Evolutionary conservation across 2,888 invertebrate species (phyloP), one percentile per base, ranked within the genome.

Genomic region (Cheilosia vulpina): DNA sequence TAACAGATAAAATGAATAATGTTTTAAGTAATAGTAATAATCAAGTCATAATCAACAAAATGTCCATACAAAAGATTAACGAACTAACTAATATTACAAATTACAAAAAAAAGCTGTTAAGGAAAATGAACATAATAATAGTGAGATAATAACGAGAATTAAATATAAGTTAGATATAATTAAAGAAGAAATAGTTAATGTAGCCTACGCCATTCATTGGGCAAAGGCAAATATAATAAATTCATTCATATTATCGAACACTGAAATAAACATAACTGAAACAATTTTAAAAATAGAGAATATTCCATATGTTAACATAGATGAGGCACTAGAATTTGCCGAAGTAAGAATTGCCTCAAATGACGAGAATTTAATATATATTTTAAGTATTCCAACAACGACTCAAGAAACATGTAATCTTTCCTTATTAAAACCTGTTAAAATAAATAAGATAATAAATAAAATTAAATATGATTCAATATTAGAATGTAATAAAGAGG

Each of bases 241-340:
- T 60, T 83, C 78, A n/a, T 79, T 77, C 24, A 79, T 87, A 34
- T 75, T 88, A 21, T 76, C 81, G 7, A 81, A 77, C 41, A 71
- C 63, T 2, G 87, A 88, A 79, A 75, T 87, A 65, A 57, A 77
- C 17, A 63, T 87, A 15, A 62, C 57, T 0, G 75, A 78, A 58
- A 41, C 76, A 24, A 73, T 83, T 34, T 38, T 88, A 17, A 76
- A 87, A n/a, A 55, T 71, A 27, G 80, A 79, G 53, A 78, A 82
- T 65, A 75, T 87, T 21, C 76, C 76, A 2, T 87, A 62, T 69
- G 52, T 80, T 9, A 87, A 87, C 47, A 41, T 80, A 58, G 87
- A 87, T 52, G 87, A 88, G 58, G 83, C 87, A 17, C 58, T 88
- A 38, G 87, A 88, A 72, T 88, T 88, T 71, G 68, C 79, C 9